phyloP scores from a whole-genome alignment of 2,113 vertebrate species.

The Engraulis encrasicolus region DNA sequence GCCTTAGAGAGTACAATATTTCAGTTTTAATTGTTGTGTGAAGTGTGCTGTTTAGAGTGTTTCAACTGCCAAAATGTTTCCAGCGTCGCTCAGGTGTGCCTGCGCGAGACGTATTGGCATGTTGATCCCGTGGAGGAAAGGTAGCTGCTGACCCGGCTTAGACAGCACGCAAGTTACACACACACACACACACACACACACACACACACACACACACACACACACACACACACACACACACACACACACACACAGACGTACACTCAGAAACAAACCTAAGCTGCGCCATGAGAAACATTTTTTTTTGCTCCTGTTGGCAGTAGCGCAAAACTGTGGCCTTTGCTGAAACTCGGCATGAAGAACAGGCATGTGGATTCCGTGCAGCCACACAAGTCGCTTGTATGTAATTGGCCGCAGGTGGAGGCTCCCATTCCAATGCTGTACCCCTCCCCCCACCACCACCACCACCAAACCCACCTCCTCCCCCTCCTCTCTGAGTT shows the following conservation, averaged over 20 bases:
- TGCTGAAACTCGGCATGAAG: background rate
- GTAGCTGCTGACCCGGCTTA: no score
- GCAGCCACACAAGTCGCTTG: background rate
- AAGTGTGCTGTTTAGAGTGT: no score
- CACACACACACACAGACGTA: conserved; percentile 5
- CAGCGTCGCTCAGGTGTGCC: no score
- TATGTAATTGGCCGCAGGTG: conserved; percentile 7
- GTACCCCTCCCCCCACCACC: no score
- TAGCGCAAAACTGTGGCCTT: background rate
- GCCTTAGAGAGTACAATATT: no score
- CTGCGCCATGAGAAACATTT: background rate
- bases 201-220: background rate
- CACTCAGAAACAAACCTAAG: background rate
- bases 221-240: conserved; percentile 14
- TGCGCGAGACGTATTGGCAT: no score
- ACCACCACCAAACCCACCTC: background rate
- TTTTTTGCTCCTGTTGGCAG: background rate
- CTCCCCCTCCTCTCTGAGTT: background rate
- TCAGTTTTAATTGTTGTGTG: no score
- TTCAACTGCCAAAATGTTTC: no score
- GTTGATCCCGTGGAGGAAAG: no score
- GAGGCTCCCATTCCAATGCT: background rate
- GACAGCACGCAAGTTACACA: no score
- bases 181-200: no score
- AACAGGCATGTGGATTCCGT: background rate